Evolutionary conservation across 2,113 vertebrate species (phyloP).

Genomic region (Columba livia): DNA sequence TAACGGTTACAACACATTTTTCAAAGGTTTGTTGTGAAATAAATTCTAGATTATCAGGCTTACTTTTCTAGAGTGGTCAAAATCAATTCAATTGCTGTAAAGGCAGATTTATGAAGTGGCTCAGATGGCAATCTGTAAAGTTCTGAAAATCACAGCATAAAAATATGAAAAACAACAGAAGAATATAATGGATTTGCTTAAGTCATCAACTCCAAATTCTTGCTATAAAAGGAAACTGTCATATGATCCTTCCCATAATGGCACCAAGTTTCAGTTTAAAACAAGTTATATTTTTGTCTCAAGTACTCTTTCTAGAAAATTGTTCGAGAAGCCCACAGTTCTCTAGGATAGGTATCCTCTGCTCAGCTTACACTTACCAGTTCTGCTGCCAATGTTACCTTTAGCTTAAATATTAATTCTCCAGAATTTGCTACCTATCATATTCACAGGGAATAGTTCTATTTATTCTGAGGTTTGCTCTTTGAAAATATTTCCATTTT

Average conservation of each 20-base stretch:
- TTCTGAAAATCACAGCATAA: slow-evolving; percentile 43
- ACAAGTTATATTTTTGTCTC: neutral
- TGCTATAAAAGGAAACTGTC: neutral
- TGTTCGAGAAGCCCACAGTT: neutral
- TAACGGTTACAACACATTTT: neutral
- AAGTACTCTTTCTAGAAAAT: neutral
- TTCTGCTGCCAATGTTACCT: neutral
- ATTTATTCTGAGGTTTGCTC: neutral
- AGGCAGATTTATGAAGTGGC: slow-evolving; percentile 31
- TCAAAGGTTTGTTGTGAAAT: neutral
- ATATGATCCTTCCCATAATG: neutral
- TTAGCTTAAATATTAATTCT: neutral
- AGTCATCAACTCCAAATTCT: slow-evolving; percentile 23
- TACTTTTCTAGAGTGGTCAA: neutral
- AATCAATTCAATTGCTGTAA: slow-evolving; percentile 9
- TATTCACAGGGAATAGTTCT: neutral
- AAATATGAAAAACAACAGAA: slow-evolving; percentile 35
- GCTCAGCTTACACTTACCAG: neutral
- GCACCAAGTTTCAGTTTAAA: neutral
- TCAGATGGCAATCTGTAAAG: slow-evolving; percentile 39
- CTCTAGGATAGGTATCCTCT: neutral
- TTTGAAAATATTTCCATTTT: neutral
- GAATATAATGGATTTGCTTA: slow-evolving; percentile 16
- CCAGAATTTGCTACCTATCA: neutral
- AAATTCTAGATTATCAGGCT: neutral